Evolutionary conservation across 53 echinoderm and acorn worm species (phyloP), one percentile per base, ranked within the genome.

Genomic region (Luidia sarsii): DNA sequence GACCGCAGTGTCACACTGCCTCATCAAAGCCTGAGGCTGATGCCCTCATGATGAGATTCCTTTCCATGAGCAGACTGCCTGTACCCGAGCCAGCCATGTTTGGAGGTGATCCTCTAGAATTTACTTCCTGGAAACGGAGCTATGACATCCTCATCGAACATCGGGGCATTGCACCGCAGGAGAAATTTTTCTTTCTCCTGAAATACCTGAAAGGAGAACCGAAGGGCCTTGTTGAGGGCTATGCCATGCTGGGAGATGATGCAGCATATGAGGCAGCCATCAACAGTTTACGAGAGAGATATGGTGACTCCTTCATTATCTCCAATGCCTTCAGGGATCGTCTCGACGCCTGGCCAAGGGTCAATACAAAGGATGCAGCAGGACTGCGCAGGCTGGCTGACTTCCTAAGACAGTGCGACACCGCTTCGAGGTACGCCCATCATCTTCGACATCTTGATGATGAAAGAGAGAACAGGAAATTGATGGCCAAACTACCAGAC

Each of bases 291-390:
- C 25, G 71, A 1, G 27, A 84, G 20, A 43, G 84, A 49, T 72
- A 63, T 35, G 73, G 84, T 13, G 52, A 84, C 45, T 59, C 84
- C 48, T 84, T 72, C 53, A 27, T 84, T 6, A 38, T 72, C 16
- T 48, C 72, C 7, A 72, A 84, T 63, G 84, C 84, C 20, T 84
- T 84, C 28, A 51, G 84, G 4, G 84, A 84, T 38, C 61, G 34
- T 22, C 30, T 84, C 7, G 71, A 84, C 35, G 48, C 34, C 10
- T 84, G 84, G 84, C 84, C 84, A 1, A 84, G 36, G 0, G 39
- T 84, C 14, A 24, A 24, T 27, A 34, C 71, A 3, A 62, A 50
- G 16, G 84, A 84, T 72, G 45, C 46, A 29, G 6, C 11, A 10
- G 84, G 50, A 7, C 52, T 84, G 14, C 43, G 73, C 25, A n/a